Evolutionary conservation across 2,888 invertebrate genomes (phyloP), one percentile per base, ranked within the genome.

Genomic region (Dinocampus coccinellae): DNA sequence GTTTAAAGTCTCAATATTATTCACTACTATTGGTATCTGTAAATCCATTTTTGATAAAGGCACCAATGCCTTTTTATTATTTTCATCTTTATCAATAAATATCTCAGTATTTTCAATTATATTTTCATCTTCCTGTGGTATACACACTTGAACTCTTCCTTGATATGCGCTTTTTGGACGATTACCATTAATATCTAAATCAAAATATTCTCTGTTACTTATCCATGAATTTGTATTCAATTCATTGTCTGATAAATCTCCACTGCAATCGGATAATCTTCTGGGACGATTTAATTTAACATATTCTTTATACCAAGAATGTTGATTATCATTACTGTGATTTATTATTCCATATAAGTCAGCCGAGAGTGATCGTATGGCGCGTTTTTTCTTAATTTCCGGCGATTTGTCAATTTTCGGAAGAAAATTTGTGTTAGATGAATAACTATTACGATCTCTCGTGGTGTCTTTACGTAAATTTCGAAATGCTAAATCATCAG

Each of bases 401-500:
- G 75, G 69, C 36, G 73, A 74, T 33, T 75, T 64, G 11, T 16
- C 55, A 10, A 55, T 62, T 60, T 62, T 72, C 24, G 69, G 22
- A 1, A 69, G 47, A 73, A 64, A 61, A 13, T 26, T 53, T 0
- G 69, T 70, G 26, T 4, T 68, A 26, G 55, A 60, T 13, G 58
- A 60, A 42, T 67, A 60, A 10, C 42, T 42, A 3, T n/a, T 39
- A 1, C 20, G 90, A 89, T 53, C 89, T 86, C 76, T 89, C 87
- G 57, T 88, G 88, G 91, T 89, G 88, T 97, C 97, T 88, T 96
- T 97, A 20, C 97, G 91, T 66, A 97, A 89, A 80, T 92, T 93
- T 79, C 97, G 90, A 82, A 93, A 96, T 0, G 97, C 97, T 83
- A 97, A 88, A 88, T 97, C 97, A 85, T 97, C 97, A 77, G 93